phyloP scores from a whole-genome alignment of 2,797 vertebrate species.

The Myotis pilosus region DNA sequence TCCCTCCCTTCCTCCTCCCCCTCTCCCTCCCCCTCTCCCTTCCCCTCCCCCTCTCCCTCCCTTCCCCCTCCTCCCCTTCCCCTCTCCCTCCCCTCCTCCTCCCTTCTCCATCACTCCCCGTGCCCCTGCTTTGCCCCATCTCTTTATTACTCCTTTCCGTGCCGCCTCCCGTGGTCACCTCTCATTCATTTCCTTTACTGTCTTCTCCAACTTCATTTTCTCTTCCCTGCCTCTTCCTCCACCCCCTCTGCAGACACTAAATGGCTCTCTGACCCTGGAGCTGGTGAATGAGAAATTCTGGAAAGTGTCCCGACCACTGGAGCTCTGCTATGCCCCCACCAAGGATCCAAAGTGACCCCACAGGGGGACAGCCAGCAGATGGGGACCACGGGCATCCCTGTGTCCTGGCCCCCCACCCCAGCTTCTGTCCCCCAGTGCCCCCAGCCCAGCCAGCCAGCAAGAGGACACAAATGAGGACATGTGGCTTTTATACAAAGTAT shows the following conservation, averaged over 20 bases:
- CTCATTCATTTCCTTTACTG: background rate
- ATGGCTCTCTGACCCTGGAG: constrained; percentile 93
- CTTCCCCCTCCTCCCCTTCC: too few relatives aligned
- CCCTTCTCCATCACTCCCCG: background rate
- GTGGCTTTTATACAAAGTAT: constrained; percentile 78
- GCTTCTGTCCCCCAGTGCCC: constrained; percentile 40
- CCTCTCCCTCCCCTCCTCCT: too few relatives aligned
- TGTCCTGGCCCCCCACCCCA: constrained; percentile 29
- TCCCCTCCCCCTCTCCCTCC: too few relatives aligned
- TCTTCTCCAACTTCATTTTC: background rate
- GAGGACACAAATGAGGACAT: constrained; percentile 67
- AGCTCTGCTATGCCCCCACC: constrained; percentile 94
- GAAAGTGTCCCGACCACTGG: constrained; percentile 92
- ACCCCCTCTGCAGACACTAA: constrained; percentile 86
- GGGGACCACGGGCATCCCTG: constrained; percentile 41
- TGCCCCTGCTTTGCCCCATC: background rate
- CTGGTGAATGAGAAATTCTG: constrained; percentile 95
- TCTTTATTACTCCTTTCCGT: background rate
- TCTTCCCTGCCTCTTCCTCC: background rate
- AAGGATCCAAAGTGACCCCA: constrained; percentile 87
- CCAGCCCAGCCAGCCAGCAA: constrained; percentile 25
- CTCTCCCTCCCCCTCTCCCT: too few relatives aligned
- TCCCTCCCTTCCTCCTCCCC: too few relatives aligned
- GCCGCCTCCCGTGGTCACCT: background rate
- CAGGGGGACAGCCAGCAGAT: constrained; percentile 6